Base-by-base conservation (phyloP, 2,797 vertebrate species). In the Amniataba percoides region DNA sequence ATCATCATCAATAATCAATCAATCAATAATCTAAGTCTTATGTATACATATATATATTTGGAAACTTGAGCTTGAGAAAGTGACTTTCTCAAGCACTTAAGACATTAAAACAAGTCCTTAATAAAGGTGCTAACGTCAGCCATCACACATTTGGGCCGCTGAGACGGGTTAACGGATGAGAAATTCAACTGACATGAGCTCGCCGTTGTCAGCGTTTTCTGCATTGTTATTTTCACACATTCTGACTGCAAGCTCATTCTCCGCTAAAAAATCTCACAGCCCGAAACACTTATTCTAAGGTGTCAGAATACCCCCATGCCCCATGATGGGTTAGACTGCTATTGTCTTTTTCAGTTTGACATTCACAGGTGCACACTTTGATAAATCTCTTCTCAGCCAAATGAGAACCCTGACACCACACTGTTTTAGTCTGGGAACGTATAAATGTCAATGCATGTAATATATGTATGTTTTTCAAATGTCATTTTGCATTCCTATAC, bases 211-310 rank as follows among this genome's bases (percentile, higher is more conserved):
- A 8, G 27, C 4, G 0, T 57, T 56, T 43, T 39, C 2, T 15
- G 19, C 2, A 0, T 7, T 40, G 12, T 68, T 74, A 5, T 71
- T 68, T 39, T 75, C 58, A 60, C 81, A 83, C 68, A 18, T 55
- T 60, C 13, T 48, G 3, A 56, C 42, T 39, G 34, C n/a, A 60
- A 43, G 3, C 16, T 43, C 16, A 31, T 49, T 42, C 5, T 16
- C 40, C 40, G 9, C 31, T 16, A 14, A 23, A 23, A 11, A 67
- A 18, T 46, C 43, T 31, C 48, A 46, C 55, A 40, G 4, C 18
- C 14, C 10, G 2, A 25, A 46, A 58, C 46, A 48, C 46, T 52
- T 7, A 12, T 4, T 11, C 9, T 0, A 1, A 31, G 13, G 57
- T 69, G 64, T 69, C 12, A 45, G 2, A 27, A 15, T 18, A 10